These are phyloP conservation scores for Falco peregrinus DNA, from an alignment of 2,797 vertebrate genomes.

Conservation along the genomic window DNA sequence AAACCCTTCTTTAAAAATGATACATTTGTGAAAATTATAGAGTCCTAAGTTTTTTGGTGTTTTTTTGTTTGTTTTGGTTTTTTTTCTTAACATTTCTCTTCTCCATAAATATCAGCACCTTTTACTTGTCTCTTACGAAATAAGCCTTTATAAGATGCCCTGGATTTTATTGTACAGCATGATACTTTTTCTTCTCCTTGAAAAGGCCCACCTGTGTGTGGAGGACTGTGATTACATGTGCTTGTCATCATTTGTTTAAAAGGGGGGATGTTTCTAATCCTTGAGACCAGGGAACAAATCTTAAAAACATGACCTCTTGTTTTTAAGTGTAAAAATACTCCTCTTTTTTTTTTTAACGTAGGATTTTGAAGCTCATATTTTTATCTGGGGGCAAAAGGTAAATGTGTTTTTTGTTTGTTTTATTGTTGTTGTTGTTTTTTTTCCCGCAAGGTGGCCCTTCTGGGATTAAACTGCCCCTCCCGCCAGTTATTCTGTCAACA, in stretches of 20 bases:
- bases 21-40: background rate
- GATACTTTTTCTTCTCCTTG: background rate
- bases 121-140: background rate
- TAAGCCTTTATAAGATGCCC: background rate
- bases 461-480: background rate
- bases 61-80: rapidly evolving
- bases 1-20: background rate
- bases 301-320: background rate
- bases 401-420: background rate
- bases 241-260: background rate
- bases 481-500: background rate
- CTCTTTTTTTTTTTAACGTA: background rate
- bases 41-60: background rate
- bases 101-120: background rate
- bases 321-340: background rate
- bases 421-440: background rate
- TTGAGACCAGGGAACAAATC: background rate
- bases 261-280: background rate
- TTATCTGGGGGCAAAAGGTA: background rate
- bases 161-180: background rate
- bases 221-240: background rate
- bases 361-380: background rate
- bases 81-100: background rate
- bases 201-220: background rate
- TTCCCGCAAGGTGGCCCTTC: background rate